phyloP scores from a whole-genome alignment of 2,888 invertebrate species.

The Tromatobia lineatoria region DNA sequence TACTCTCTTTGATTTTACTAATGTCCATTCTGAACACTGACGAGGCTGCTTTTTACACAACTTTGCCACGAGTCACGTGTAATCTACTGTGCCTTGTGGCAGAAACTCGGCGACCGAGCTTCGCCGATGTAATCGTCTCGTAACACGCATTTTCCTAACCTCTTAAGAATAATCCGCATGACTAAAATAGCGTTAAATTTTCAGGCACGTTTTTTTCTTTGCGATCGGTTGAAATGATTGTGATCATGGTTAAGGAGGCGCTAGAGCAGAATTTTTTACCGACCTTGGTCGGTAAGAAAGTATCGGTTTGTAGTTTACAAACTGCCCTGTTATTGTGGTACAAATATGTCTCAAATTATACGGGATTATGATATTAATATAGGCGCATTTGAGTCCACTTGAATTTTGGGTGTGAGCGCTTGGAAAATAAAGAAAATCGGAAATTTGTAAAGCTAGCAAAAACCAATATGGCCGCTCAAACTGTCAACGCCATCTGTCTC shows the following conservation, averaged over 20 bases:
- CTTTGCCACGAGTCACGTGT: constrained; percentile 51
- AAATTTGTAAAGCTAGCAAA: no score
- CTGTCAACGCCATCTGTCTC: no score
- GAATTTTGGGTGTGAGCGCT: no score
- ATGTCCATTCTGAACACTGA: constrained; percentile 17
- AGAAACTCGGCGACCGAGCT: constrained; percentile 40
- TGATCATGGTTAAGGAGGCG: neutral
- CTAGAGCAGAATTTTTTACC: no score
- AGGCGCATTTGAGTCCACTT: no score
- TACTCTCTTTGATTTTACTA: constrained; percentile 35
- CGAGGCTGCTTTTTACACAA: constrained; percentile 40
- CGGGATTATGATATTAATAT: no score
- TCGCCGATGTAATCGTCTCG: constrained; percentile 61
- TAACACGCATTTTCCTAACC: constrained; percentile 55
- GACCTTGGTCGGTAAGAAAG: no score
- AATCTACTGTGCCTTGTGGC: constrained; percentile 38
- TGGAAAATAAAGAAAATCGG: no score
- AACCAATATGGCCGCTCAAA: no score
- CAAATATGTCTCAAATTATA: no score
- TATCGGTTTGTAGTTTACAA: no score
- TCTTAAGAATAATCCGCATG: constrained; percentile 40
- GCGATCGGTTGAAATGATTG: neutral
- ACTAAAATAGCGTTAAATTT: constrained; percentile 28
- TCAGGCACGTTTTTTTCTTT: neutral
- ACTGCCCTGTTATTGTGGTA: no score